These are phyloP conservation scores for Varanus salvator DNA, from an alignment of 2,113 vertebrate species.

Conservation along the genomic window DNA sequence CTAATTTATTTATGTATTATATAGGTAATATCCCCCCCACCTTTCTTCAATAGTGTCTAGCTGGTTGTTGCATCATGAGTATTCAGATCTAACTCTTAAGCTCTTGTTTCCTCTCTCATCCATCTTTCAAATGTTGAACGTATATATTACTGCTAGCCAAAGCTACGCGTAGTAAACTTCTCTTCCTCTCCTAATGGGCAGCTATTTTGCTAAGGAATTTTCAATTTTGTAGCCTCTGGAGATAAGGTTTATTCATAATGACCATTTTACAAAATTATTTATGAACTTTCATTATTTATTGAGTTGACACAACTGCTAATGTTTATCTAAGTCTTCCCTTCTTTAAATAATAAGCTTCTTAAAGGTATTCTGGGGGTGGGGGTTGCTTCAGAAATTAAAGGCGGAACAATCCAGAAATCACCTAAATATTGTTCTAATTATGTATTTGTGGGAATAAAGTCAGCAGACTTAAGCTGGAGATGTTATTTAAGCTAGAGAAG, in stretches of 20 bases:
- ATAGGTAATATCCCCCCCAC: neutral
- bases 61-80: neutral
- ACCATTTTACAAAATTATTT: neutral
- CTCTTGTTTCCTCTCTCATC: neutral
- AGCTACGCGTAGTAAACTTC: neutral
- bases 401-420: neutral
- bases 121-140: neutral
- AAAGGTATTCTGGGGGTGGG: neutral
- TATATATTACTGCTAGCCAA: neutral
- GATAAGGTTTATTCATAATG: neutral
- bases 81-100: neutral
- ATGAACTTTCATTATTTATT: neutral
- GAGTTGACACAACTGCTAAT: neutral
- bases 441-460: neutral
- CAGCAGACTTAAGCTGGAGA: neutral
- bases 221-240: neutral
- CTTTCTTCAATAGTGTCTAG: neutral
- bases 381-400: neutral
- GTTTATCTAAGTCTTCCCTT: neutral
- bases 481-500: neutral
- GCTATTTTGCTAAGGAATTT: constrained; percentile 5
- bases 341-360: neutral
- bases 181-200: neutral
- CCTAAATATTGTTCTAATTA: neutral
- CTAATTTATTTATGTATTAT: neutral